A percentile compares a stretch with the other conserved stretches of the same genome.
phyloP scores from a whole-genome alignment of 2,113 vertebrate species.

The Percina caprodes region DNA sequence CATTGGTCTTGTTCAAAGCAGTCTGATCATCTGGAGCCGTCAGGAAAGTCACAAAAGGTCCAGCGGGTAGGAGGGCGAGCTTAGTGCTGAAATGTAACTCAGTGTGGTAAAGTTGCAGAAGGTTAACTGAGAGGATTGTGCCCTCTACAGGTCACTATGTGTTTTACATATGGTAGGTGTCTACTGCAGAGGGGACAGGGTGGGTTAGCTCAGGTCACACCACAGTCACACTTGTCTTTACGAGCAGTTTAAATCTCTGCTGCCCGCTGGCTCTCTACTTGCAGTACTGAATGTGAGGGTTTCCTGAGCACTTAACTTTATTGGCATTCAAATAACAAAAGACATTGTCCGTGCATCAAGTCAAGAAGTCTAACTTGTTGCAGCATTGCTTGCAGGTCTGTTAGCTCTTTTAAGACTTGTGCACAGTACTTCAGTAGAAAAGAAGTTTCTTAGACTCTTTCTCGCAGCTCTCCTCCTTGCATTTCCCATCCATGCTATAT shows the following conservation, averaged over 20 bases:
- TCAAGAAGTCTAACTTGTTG: neutral
- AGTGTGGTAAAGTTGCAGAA: neutral
- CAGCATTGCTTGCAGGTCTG: neutral
- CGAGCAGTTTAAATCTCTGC: neutral
- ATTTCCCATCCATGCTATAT: conserved; percentile 68
- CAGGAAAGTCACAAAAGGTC: neutral
- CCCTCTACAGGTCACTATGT: conserved; percentile 74
- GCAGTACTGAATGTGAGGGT: neutral
- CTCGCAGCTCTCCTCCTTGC: conserved; percentile 42
- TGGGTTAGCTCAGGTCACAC: conserved; percentile 64
- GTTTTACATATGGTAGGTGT: conserved; percentile 14
- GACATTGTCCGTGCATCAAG: neutral
- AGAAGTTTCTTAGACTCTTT: conserved; percentile 31
- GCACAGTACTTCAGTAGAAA: conserved; percentile 17
- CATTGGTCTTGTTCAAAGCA: neutral
- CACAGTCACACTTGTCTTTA: conserved; percentile 24
- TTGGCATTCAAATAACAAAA: neutral
- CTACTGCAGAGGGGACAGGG: conserved; percentile 12
- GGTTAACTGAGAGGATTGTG: conserved; percentile 67
- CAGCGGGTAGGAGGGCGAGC: neutral
- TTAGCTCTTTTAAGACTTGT: neutral
- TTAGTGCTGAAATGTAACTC: neutral
- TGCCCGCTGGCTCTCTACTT: neutral
- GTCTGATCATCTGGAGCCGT: neutral
- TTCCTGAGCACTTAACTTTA: neutral